Evolutionary conservation across 2,888 invertebrate genomes (phyloP).

Genomic region (Nomada goodeniana): DNA sequence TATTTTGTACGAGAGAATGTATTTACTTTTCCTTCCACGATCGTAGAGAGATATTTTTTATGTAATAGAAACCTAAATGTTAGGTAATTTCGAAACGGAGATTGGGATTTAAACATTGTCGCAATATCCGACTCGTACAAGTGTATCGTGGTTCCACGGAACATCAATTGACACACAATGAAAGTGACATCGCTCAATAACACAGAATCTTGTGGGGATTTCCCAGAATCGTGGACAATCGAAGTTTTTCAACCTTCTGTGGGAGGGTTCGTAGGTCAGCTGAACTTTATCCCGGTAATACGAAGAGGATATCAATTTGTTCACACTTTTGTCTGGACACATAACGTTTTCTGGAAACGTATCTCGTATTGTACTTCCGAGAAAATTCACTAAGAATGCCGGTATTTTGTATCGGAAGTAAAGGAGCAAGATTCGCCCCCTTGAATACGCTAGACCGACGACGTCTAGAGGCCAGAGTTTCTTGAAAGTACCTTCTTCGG

Average conservation of each 20-base stretch:
- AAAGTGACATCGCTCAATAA: too few species aligned
- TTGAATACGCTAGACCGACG: not conserved
- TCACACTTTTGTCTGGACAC: not conserved
- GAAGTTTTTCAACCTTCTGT: not conserved
- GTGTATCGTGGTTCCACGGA: too few species aligned
- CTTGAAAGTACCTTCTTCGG: not conserved
- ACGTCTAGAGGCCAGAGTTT: not conserved
- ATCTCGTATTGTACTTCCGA: slow-evolving; percentile 1
- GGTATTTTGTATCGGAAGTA: not conserved
- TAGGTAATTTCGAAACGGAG: too few species aligned
- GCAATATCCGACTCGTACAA: too few species aligned
- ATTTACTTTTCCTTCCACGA: too few species aligned
- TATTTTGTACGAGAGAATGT: too few species aligned
- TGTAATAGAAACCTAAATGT: too few species aligned
- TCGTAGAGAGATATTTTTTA: too few species aligned
- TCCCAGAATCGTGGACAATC: not conserved
- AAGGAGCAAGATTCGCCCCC: not conserved
- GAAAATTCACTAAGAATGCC: not conserved
- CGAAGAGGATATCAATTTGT: not conserved
- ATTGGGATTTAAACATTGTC: too few species aligned
- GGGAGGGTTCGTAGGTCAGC: not conserved
- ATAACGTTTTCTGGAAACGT: slow-evolving; percentile 5
- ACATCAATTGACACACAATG: too few species aligned
- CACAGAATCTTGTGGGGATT: not conserved
- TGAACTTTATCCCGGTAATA: not conserved